A percentile compares a stretch with the other conserved stretches of the same genome.
These are phyloP conservation scores for Hoplostethus atlanticus DNA, from an alignment of 2,797 vertebrate species.

Conservation along the genomic window DNA sequence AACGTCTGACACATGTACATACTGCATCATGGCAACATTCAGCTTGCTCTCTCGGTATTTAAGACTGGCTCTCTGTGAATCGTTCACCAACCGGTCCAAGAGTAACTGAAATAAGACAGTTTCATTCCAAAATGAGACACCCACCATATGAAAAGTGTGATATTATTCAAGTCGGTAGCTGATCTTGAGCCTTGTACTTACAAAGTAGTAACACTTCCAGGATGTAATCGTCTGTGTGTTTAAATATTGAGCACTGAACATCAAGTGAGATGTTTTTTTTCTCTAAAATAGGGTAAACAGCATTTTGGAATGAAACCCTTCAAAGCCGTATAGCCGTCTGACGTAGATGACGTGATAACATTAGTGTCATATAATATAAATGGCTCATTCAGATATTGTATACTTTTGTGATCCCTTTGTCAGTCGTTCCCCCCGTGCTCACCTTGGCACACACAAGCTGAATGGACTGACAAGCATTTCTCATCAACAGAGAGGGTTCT, in stretches of 20 bases:
- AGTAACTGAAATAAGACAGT: background rate
- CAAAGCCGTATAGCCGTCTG: background rate
- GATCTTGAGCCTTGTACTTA: background rate
- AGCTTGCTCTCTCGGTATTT: background rate
- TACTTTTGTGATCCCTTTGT: constrained; percentile 17
- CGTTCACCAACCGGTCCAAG: no score
- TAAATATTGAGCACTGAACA: background rate
- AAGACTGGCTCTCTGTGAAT: no score
- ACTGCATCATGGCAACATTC: background rate
- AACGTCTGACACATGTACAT: no score
- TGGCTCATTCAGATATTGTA: background rate
- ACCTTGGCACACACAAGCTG: background rate
- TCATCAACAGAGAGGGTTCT: background rate
- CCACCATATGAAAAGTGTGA: no score
- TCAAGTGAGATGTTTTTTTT: no score
- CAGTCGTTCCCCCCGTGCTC: background rate
- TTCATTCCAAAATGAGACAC: no score
- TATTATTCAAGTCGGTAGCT: background rate
- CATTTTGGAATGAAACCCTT: background rate
- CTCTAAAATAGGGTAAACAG: no score
- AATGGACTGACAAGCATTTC: background rate
- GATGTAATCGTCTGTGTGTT: background rate
- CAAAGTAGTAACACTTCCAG: background rate
- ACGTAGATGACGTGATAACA: background rate
- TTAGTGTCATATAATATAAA: background rate